Base-by-base conservation (phyloP, 2,888 invertebrate genomes). In the Hypselothyrea guttata region DNA sequence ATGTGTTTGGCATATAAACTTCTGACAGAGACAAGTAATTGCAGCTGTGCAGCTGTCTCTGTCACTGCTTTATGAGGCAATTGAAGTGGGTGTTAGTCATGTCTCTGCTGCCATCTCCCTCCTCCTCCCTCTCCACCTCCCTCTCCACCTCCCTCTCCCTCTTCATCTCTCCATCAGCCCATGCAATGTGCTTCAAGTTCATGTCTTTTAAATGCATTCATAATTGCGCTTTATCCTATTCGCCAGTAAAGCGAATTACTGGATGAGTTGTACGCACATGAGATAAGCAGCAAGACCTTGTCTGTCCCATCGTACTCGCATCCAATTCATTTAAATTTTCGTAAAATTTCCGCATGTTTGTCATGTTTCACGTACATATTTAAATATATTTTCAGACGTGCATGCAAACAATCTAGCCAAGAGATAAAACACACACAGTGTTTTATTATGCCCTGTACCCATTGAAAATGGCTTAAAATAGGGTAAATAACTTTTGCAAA, bases 321-420 rank as follows among this genome's bases (percentile, higher is more conserved):
- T 41, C 51, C 75, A 60, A 67, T 75, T 83, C 49, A 75, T 83
- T 79, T 57, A 47, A 56, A 75, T 67, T 68, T 67, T 63, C 49
- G 54, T 62, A 22, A 33, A 71, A 47, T 71, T 44, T 40, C 53
- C 46, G 34, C 37, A 54, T 49, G 54, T 37, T 38, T 48, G 18
- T 28, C 11, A 1, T 35, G 18, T 8, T 31, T 15, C 35, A 48
- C 31, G 51, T 22, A 41, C 15, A 49, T 11, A 34, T 15, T 22
- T 48, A 61, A 58, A 66, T 27, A 59, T 54, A 74, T 48, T 72
- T 77, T 61, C 82, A 82, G 34, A 48, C 22, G 64, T 34, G 13
- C 44, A 54, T 63, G 44, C 48, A 53, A 44, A 53, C 37, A 61
- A 38, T 16, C 7, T 33, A 35, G 9, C 33, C 31, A 18, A 33